Percentiles rank a stretch among this genome's conserved stretches.
Conservation (phyloP, 2,888 invertebrate genomes). For the Agriopis aurantiaria region DNA sequence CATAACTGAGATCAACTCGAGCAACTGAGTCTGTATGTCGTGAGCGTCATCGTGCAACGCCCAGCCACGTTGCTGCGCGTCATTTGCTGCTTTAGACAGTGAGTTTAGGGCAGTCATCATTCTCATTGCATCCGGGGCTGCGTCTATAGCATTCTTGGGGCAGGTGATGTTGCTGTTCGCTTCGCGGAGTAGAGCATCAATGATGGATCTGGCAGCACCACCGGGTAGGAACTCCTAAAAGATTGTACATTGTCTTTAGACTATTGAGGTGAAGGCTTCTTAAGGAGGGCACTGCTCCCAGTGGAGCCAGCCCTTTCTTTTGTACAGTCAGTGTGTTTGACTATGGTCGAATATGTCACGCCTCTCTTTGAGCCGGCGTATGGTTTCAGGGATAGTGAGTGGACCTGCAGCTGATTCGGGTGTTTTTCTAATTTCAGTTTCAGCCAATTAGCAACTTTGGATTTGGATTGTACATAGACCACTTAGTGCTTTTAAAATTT, state of each 20-base stretch:
- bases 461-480: not conserved
- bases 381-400: too few relatives aligned
- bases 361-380: too few relatives aligned
- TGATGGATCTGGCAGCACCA: slow-evolving; percentile 79
- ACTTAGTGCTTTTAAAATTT: not conserved
- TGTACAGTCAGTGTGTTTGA: too few relatives aligned
- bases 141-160: slow-evolving; percentile 89
- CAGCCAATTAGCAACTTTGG: too few relatives aligned
- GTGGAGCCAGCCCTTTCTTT: too few relatives aligned
- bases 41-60: slow-evolving; percentile 97
- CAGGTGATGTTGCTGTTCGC: slow-evolving; percentile 81
- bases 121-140: slow-evolving; percentile 93
- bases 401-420: too few relatives aligned
- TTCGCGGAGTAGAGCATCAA: slow-evolving; percentile 79
- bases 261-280: too few relatives aligned
- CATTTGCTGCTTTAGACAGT: slow-evolving; percentile 95
- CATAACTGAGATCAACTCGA: slow-evolving; percentile 93
- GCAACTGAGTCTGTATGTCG: slow-evolving; percentile 94
- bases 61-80: slow-evolving; percentile 98
- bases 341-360: too few relatives aligned
- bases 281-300: too few relatives aligned
- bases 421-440: too few relatives aligned
- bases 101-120: slow-evolving; percentile 94
- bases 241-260: not conserved
- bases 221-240: slow-evolving; percentile 79